A percentile compares a stretch with the other conserved stretches of the same genome.
These are phyloP conservation scores for Lordiphosa fenestrarum DNA, from an alignment of 2,888 invertebrate genomes.

Conservation along the genomic window DNA sequence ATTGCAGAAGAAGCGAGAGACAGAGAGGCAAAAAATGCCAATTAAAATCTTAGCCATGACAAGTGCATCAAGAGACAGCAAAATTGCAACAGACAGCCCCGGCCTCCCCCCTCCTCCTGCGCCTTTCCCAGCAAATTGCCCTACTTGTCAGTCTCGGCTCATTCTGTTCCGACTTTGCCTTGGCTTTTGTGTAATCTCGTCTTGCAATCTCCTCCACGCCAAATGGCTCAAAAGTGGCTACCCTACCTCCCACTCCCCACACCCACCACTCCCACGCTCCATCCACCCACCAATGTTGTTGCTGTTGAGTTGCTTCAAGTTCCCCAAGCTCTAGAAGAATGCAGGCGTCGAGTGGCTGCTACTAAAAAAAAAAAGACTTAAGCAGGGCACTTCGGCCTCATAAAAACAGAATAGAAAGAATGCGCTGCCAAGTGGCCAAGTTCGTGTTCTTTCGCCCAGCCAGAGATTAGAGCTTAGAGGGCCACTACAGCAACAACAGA, in stretches of 20 bases:
- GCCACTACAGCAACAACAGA: slow-evolving; percentile 28
- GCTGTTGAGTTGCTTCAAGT: slow-evolving; percentile 32
- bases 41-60: slow-evolving; percentile 77
- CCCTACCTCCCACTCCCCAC: not conserved
- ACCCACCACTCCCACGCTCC: slow-evolving; percentile 4
- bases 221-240: slow-evolving; percentile 69
- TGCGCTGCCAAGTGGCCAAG: slow-evolving; percentile 71
- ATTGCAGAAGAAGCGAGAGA: not conserved
- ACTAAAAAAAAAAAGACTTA: slow-evolving; percentile 57
- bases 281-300: slow-evolving; percentile 17
- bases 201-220: slow-evolving; percentile 60
- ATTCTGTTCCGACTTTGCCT: slow-evolving; percentile 19
- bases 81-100: slow-evolving; percentile 8
- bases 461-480: slow-evolving; percentile 50
- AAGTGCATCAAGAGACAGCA: slow-evolving; percentile 60
- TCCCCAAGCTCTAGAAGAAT: slow-evolving; percentile 46
- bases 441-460: slow-evolving; percentile 53
- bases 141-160: slow-evolving; percentile 55
- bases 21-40: slow-evolving; percentile 64
- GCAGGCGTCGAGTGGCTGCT: slow-evolving; percentile 66
- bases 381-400: slow-evolving; percentile 64
- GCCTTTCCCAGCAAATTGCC: slow-evolving; percentile 51
- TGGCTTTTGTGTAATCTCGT: slow-evolving; percentile 58
- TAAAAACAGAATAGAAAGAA: slow-evolving; percentile 60
- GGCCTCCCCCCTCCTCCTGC: slow-evolving; percentile 5